These are phyloP conservation scores for Sorex fumeus DNA, from an alignment of 2,113 vertebrate species.

Conservation along the genomic window DNA sequence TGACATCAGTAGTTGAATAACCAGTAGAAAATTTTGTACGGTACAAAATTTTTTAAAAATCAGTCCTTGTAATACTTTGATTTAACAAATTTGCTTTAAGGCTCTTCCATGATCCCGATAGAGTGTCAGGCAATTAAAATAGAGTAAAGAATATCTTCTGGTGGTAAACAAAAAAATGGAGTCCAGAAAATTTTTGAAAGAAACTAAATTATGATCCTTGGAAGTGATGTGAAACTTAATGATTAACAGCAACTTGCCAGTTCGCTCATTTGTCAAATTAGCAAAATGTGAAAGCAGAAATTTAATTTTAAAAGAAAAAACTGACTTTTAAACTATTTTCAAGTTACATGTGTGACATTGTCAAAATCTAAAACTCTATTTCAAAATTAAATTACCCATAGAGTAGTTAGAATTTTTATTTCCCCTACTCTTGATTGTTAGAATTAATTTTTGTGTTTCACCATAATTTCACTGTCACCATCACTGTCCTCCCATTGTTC, in stretches of 20 bases:
- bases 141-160: background rate
- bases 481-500: no score
- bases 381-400: constrained; percentile 28
- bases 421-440: background rate
- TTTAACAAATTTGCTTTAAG: constrained; percentile 15
- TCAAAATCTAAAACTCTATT: constrained; percentile 1
- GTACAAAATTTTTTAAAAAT: constrained; percentile 24
- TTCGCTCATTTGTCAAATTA: constrained; percentile 17
- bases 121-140: background rate
- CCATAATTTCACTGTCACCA: no score
- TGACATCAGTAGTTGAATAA: background rate
- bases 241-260: background rate
- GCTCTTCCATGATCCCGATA: background rate
- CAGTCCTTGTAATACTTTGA: background rate
- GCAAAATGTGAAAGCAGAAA: background rate
- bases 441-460: background rate
- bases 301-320: background rate
- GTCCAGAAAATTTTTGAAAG: background rate
- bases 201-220: constrained; percentile 1
- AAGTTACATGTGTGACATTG: background rate
- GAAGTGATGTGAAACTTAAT: background rate
- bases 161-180: background rate
- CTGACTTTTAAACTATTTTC: constrained; percentile 36
- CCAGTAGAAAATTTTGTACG: background rate
- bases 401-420: background rate